These are phyloP conservation scores for Lycorma delicatula DNA, from an alignment of 1,140 invertebrate genomes.

Conservation along the genomic window DNA sequence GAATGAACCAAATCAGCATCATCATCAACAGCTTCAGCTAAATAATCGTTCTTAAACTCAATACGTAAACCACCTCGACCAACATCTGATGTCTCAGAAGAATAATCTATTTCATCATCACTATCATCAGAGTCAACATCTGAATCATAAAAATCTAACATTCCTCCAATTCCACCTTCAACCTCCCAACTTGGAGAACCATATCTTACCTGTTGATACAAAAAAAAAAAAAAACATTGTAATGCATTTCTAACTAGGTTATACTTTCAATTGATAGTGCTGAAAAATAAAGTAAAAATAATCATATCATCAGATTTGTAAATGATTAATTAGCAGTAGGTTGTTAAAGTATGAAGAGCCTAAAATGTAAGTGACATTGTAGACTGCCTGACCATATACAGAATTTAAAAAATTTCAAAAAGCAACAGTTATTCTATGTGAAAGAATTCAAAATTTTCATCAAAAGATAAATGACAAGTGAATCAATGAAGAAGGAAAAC, in stretches of 20 bases:
- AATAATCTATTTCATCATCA: constrained; percentile 39
- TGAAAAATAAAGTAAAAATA: background rate
- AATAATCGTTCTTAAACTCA: constrained; percentile 70
- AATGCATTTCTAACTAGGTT: background rate
- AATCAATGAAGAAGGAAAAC: too few species aligned
- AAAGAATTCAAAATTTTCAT: too few species aligned
- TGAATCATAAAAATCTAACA: constrained; percentile 39
- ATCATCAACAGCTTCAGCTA: constrained; percentile 74
- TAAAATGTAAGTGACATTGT: too few species aligned
- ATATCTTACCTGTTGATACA: constrained; percentile 29
- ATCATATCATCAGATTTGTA: constrained; percentile 35
- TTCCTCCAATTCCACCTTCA: constrained; percentile 36
- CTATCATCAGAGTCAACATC: constrained; percentile 37
- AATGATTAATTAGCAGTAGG: constrained; percentile 36
- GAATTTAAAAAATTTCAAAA: too few species aligned
- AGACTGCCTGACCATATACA: too few species aligned
- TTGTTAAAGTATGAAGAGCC: too few species aligned
- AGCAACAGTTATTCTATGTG: too few species aligned
- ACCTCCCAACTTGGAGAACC: constrained; percentile 37
- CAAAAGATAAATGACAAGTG: too few species aligned
- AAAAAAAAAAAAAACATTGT: constrained; percentile 5
- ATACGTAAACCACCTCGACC: constrained; percentile 50
- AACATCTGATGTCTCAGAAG: constrained; percentile 13
- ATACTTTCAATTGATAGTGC: background rate
- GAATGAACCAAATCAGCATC: constrained; percentile 41